These are phyloP conservation scores for Lucilia cuprina DNA, from an alignment of 1,140 invertebrate species.

Conservation along the genomic window DNA sequence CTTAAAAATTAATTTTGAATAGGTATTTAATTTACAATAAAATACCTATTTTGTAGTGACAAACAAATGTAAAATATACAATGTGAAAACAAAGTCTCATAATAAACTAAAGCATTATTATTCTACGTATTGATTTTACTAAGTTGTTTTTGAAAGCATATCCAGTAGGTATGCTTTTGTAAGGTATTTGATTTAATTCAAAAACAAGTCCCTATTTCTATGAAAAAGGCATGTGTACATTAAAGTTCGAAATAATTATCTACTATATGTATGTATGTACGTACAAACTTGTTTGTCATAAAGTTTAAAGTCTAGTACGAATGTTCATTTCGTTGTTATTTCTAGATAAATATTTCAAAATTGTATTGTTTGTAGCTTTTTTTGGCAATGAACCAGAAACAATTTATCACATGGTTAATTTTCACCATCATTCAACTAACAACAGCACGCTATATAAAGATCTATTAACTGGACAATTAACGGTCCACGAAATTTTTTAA, in stretches of 20 bases:
- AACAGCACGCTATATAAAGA: not conserved
- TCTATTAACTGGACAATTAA: conserved; percentile 19
- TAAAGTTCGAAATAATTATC: not conserved
- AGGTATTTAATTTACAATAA: no score
- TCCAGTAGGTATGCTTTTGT: no score
- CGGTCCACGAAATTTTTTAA: not conserved
- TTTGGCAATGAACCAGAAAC: conserved; percentile 16
- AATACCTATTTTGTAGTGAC: no score
- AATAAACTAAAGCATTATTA: no score
- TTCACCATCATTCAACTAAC: not conserved
- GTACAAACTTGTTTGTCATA: not conserved
- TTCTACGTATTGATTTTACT: no score
- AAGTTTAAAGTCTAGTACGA: not conserved
- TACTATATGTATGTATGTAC: not conserved
- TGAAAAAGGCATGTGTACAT: no score
- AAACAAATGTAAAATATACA: no score
- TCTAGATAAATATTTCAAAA: no score
- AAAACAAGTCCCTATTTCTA: not conserved
- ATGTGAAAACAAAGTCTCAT: no score
- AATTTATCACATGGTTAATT: not conserved
- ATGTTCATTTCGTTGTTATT: not conserved
- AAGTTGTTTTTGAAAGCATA: no score
- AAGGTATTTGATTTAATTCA: not conserved
- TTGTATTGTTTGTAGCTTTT: not conserved
- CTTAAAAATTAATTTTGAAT: no score